Evolutionary conservation across 2,113 vertebrate species (phyloP), one percentile per base, ranked within the genome.

Genomic region (Grammomys surdaster): DNA sequence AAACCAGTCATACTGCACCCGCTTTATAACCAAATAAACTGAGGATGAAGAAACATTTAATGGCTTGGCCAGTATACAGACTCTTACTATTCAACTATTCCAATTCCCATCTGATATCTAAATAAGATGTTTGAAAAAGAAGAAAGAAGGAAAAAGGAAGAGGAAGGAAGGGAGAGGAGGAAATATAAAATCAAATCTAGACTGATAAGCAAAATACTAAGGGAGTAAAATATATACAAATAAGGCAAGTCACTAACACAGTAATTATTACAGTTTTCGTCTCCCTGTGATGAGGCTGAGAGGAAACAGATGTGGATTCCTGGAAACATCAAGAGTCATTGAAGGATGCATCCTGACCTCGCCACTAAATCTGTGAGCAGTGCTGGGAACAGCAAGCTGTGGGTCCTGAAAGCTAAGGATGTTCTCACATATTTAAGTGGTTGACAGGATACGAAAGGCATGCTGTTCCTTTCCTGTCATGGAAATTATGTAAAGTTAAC

Each of bases 291-390:
- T 65, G 48, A 91, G 67, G 43, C 54, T 26, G 5, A 10, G 91
- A 87, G 63, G 43, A 87, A 96, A 60, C 5, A 69, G 93, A 95
- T 20, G 3, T 13, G 87, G 26, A 72, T 77, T 86, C 56, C 85
- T 58, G 69, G 73, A 96, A 90, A 77, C 40, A 56, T 63, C 56
- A 73, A 63, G 10, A 80, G 85, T 73, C 75, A 69, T 3, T 58
- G 33, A 36, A 76, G 88, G 67, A 54, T 77, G n/a, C 22, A 78
- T 88, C 48, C 89, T 86, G 84, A 85, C 22, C 40, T 33, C 1
- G 28, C 7, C 14, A 48, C 72, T 58, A 16, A 78, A 92, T 77
- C 10, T 14, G 2, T 28, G 24, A 82, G 51, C 1, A 51, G 2
- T 33, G 10, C 81, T 40, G 14, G 14, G 77, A 91, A 80, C 19